A percentile compares a stretch with the other conserved stretches of the same genome.
Evolutionary conservation across 2,888 invertebrate species (phyloP).

Genomic region (Ophioninae sp.): DNA sequence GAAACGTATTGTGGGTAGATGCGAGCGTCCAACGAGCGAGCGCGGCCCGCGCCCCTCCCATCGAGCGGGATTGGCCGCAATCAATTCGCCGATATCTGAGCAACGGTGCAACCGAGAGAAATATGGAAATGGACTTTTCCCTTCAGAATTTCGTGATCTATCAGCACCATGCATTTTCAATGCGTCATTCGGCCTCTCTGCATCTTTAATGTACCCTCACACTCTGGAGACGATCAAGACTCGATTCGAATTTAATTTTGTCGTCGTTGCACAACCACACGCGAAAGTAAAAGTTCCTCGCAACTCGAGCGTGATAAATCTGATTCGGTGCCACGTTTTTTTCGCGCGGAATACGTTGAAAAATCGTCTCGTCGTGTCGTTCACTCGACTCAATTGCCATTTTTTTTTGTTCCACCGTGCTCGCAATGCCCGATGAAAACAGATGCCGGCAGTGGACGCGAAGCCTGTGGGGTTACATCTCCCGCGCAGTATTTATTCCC

Average conservation of each 20-base stretch:
- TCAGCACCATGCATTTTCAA: neutral
- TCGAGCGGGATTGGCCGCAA: neutral
- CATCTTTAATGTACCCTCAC: neutral
- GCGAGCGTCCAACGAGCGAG: too few relatives aligned
- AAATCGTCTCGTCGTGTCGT: constrained; percentile 9
- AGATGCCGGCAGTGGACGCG: neutral
- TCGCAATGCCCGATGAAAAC: constrained; percentile 8
- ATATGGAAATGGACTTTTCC: neutral
- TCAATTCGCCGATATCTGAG: neutral
- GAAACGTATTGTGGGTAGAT: neutral
- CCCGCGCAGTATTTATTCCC: neutral
- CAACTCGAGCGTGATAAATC: neutral
- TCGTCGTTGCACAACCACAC: neutral
- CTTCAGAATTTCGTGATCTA: neutral
- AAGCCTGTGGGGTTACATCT: neutral
- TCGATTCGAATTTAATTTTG: neutral
- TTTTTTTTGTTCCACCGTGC: constrained; percentile 7
- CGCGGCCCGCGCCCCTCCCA: too few relatives aligned
- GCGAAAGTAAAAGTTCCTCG: neutral
- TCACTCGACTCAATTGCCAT: constrained; percentile 11
- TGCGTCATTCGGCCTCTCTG: neutral
- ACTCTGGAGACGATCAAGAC: neutral
- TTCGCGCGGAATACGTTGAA: neutral
- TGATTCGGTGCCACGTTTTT: neutral
- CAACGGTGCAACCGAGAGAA: neutral